Evolutionary conservation across 2,797 vertebrate genomes (phyloP).

Genomic region (Pteropus rufus): DNA sequence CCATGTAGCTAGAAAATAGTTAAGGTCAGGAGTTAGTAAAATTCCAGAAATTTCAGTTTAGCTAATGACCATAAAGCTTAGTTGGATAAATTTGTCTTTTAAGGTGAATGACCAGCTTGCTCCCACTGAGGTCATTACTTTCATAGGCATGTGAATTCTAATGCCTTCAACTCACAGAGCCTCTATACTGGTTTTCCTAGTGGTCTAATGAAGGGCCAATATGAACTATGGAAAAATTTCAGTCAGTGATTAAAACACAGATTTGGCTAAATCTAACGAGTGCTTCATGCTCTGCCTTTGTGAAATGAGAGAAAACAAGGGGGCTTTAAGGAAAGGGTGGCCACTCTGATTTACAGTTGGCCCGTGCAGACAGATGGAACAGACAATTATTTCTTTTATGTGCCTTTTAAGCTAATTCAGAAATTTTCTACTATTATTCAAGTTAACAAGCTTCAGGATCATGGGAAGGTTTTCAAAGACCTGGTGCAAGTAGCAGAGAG

Average conservation of each 20-base stretch:
- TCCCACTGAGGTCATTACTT: neutral
- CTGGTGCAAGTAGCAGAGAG: slow-evolving; percentile 57
- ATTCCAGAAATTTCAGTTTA: slow-evolving; percentile 35
- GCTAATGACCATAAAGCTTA: slow-evolving; percentile 1
- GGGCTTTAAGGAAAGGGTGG: slow-evolving; percentile 22
- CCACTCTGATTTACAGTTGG: slow-evolving; percentile 32
- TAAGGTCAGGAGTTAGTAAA: slow-evolving; percentile 2
- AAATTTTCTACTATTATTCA: slow-evolving; percentile 72
- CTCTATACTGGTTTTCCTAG: neutral
- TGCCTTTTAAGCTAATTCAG: slow-evolving; percentile 67
- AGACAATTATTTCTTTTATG: slow-evolving; percentile 72
- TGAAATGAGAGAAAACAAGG: slow-evolving; percentile 44
- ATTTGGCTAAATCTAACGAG: slow-evolving; percentile 12
- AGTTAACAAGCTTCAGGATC: slow-evolving; percentile 70
- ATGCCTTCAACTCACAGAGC: neutral
- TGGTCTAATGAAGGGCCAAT: neutral
- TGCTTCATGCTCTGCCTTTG: slow-evolving; percentile 4
- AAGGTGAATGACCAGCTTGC: neutral
- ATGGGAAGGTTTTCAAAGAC: slow-evolving; percentile 71
- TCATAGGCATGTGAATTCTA: neutral
- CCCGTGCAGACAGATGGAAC: slow-evolving; percentile 24
- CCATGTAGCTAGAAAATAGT: neutral
- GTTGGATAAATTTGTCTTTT: neutral
- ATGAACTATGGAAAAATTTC: slow-evolving; percentile 25
- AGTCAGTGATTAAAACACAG: slow-evolving; percentile 49